A percentile compares a stretch with the other conserved stretches of the same genome.
Evolutionary conservation across 2,888 invertebrate genomes (phyloP).

Genomic region (Eugnorisma glareosa): DNA sequence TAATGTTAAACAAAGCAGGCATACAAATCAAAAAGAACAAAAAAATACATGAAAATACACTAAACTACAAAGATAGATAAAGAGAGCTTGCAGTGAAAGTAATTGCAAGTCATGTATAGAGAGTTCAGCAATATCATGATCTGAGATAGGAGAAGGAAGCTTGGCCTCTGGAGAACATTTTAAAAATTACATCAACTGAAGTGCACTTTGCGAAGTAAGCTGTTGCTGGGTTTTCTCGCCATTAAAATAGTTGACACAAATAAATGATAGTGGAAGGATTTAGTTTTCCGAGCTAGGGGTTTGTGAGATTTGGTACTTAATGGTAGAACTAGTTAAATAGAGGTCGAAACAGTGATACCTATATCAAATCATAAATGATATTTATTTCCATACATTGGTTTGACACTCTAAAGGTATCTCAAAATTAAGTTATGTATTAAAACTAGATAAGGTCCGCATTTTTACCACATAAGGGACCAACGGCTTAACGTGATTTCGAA

Average conservation of each 20-base stretch:
- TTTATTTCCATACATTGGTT: background rate
- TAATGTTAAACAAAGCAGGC: no score
- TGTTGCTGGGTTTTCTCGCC: background rate
- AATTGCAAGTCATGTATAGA: conserved; percentile 50
- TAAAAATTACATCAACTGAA: conserved; percentile 67
- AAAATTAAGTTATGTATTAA: background rate
- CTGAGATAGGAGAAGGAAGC: conserved; percentile 56
- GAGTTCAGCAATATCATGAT: conserved; percentile 63
- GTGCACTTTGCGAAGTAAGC: conserved; percentile 50
- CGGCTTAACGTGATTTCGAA: no score
- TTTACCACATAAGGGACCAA: no score
- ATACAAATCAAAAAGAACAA: no score
- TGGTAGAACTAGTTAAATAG: background rate
- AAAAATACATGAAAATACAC: no score
- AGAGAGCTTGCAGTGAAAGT: conserved; percentile 37
- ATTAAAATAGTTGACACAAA: conserved; percentile 12
- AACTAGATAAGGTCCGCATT: background rate
- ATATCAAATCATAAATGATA: background rate
- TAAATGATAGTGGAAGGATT: background rate
- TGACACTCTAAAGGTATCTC: background rate
- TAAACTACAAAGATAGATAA: no score
- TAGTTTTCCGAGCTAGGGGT: background rate
- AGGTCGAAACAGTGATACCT: background rate
- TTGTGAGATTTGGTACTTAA: background rate
- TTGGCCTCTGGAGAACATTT: conserved; percentile 52